phyloP scores from a whole-genome alignment of 1,140 invertebrate species.

The Monochamus saltuarius region DNA sequence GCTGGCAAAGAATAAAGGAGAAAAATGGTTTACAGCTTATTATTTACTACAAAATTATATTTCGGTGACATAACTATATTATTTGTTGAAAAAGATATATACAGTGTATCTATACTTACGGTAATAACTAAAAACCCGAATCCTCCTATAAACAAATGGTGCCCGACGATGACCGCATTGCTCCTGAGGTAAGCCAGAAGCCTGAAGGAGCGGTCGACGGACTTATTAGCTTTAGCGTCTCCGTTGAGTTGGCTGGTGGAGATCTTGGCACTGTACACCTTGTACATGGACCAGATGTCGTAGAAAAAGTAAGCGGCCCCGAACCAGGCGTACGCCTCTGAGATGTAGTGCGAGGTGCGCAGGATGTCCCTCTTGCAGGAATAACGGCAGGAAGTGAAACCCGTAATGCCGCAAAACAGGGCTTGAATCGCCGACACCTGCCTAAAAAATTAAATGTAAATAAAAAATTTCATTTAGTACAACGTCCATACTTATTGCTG shows the following conservation, averaged over 20 bases:
- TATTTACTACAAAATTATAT: too few relatives aligned
- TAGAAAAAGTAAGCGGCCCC: conserved; percentile 76
- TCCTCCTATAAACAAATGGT: conserved; percentile 72
- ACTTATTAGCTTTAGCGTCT: conserved; percentile 4
- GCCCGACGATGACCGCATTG: conserved; percentile 67
- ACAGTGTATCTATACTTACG: conserved; percentile 56
- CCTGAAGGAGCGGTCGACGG: neutral
- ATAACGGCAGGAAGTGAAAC: conserved; percentile 62
- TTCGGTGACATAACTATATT: too few relatives aligned
- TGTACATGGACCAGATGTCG: conserved; percentile 73
- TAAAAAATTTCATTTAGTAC: conserved; percentile 7
- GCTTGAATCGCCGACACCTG: conserved; percentile 69
- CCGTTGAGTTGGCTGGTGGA: conserved; percentile 8
- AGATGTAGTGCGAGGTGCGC: conserved; percentile 66
- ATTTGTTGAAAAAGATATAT: too few relatives aligned
- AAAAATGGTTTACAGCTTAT: too few relatives aligned
- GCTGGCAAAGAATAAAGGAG: too few relatives aligned
- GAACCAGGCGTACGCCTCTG: conserved; percentile 74
- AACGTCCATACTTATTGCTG: conserved; percentile 62
- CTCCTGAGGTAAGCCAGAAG: conserved; percentile 20
- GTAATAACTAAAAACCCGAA: conserved; percentile 69
- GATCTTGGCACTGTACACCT: conserved; percentile 53
- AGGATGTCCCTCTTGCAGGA: conserved; percentile 66
- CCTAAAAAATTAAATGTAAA: conserved; percentile 51
- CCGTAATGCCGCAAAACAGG: conserved; percentile 63